These are phyloP conservation scores for Porites cylindrica DNA, from an alignment of 92 coral and sea anemone species.

Conservation along the genomic window DNA sequence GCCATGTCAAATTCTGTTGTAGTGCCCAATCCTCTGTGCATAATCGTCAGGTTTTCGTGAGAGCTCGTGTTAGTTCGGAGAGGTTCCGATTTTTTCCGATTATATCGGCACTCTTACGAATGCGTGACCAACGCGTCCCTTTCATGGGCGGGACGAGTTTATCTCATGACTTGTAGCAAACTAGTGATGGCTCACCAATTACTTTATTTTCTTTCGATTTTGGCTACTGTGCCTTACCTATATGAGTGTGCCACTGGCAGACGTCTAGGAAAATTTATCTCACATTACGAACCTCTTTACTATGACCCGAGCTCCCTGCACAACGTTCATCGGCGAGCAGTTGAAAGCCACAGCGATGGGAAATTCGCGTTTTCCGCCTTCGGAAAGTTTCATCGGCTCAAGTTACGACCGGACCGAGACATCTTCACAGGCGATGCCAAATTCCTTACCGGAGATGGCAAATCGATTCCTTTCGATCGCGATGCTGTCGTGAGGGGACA, in stretches of 20 bases:
- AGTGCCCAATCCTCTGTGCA: neutral
- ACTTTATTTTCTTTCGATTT: slow-evolving; percentile 36
- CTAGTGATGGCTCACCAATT: slow-evolving; percentile 30
- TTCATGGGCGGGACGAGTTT: slow-evolving; percentile 34
- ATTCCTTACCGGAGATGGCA: slow-evolving; percentile 81
- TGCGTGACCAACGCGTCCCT: slow-evolving; percentile 77
- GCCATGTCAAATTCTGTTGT: slow-evolving; percentile 41
- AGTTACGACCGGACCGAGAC: slow-evolving; percentile 72
- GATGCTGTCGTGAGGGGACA: slow-evolving; percentile 80
- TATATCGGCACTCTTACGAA: neutral
- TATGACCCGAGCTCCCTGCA: slow-evolving; percentile 74
- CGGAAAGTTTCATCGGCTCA: slow-evolving; percentile 73
- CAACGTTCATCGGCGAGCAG: slow-evolving; percentile 75
- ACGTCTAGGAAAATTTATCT: slow-evolving; percentile 76
- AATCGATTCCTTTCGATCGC: slow-evolving; percentile 74
- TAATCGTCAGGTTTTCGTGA: neutral
- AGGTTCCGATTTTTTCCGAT: slow-evolving; percentile 2
- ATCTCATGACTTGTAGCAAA: neutral
- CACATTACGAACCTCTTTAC: slow-evolving; percentile 76
- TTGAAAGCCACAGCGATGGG: slow-evolving; percentile 57
- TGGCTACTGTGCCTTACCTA: slow-evolving; percentile 30
- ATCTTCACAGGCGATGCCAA: slow-evolving; percentile 86
- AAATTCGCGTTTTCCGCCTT: slow-evolving; percentile 82
- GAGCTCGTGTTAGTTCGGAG: neutral
- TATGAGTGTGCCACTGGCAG: slow-evolving; percentile 39